phyloP scores from a whole-genome alignment of 2,888 invertebrate species.

The Theretra japonica region DNA sequence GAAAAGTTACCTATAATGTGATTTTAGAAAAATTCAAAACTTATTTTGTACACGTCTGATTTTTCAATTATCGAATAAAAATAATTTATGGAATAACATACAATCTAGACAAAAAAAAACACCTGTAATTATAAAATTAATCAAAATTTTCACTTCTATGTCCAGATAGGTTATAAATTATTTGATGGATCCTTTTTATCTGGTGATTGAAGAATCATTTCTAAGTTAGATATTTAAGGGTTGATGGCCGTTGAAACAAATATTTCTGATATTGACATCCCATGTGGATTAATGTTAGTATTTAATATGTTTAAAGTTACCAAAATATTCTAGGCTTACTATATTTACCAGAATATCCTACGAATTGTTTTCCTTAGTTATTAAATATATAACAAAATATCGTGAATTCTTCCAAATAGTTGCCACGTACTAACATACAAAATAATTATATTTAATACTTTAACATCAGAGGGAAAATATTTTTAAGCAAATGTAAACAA shows the following conservation, averaged over 20 bases:
- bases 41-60: no score
- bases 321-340: neutral
- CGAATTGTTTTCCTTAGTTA: constrained; percentile 19
- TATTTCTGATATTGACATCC: neutral
- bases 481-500: constrained; percentile 12
- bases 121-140: neutral
- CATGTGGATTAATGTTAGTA: neutral
- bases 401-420: constrained; percentile 79
- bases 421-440: constrained; percentile 62
- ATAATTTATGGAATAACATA: no score
- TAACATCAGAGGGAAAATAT: constrained; percentile 6
- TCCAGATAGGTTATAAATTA: no score
- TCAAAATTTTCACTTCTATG: no score
- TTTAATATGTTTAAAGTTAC: neutral
- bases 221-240: constrained; percentile 15
- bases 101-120: no score
- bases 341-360: neutral
- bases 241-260: neutral
- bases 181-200: no score
- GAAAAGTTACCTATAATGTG: constrained; percentile 32
- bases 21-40: constrained; percentile 18
- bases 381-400: constrained; percentile 36
- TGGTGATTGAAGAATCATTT: no score
- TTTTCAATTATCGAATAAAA: no score
- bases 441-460: constrained; percentile 26